Evolutionary conservation across 2,888 invertebrate species (phyloP), one percentile per base, ranked within the genome.

Genomic region (Agrotis exclamationis): DNA sequence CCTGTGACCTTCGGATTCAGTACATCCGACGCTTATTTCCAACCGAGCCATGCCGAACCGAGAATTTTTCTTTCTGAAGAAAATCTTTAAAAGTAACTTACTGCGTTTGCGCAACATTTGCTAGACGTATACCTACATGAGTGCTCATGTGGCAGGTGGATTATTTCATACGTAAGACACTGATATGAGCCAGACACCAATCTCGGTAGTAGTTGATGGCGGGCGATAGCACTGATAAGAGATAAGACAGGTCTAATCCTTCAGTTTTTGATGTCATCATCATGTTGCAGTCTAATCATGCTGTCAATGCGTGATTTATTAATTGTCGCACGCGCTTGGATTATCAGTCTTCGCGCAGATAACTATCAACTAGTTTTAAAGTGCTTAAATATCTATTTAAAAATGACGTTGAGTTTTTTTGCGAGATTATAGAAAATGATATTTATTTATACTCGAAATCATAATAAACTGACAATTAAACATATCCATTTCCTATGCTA

Each of bases 231-330:
- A 60, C 33, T 77, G 88, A 89, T 90, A 88, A 79, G 69, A 72
- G 89, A 89, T 90, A 88, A 87, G 81, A 70, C 24, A 62, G 28
- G 39, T 56, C 76, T 88, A 85, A 88, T 89, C 86, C 82, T 45
- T 56, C 53, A 70, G 83, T 79, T 68, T 85, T 81, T 70, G 76
- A 70, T 74, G 82, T 75, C 75, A 68, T 67, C 64, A 64, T 65
- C 59, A 68, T 65, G 53, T 79, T 74, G 54, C 54, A 58, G 39
- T 65, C 18, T 65, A 67, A 47, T 68, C 86, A 87, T 79, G 85
- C 62, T 51, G 51, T 33, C 58, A 51, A 28, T 33, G 76, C 85
- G 85, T 89, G 86, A 53, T 62, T 69, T 63, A 69, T 70, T 39
- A n/a, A 59, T 53, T 48, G 51, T 51, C 47, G 3, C 22, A 51